These are phyloP conservation scores for Misgurnus anguillicaudatus DNA, from an alignment of 2,113 vertebrate species.

Conservation along the genomic window DNA sequence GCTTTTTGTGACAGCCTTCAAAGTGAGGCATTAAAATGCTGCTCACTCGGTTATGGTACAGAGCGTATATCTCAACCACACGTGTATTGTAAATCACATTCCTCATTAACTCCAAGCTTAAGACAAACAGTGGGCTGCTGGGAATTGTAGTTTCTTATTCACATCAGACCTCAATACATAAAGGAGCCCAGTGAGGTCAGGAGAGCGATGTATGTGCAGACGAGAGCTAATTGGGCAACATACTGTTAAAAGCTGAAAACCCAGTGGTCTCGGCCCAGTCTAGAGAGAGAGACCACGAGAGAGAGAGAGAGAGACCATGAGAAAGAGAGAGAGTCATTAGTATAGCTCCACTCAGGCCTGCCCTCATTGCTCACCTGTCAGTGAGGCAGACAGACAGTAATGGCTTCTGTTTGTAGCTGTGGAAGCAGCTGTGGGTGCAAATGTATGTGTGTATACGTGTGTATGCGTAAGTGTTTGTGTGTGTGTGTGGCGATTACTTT, in stretches of 20 bases:
- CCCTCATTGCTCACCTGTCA: constrained; percentile 41
- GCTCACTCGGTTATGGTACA: neutral
- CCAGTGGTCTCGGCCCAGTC: neutral
- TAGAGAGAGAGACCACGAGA: constrained; percentile 10
- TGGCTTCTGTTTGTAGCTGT: constrained; percentile 37
- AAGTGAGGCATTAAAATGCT: neutral
- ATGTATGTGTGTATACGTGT: constrained; percentile 29
- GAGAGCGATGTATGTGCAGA: constrained; percentile 24
- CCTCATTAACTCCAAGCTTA: constrained; percentile 41
- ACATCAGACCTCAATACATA: neutral
- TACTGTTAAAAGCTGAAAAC: constrained; percentile 40
- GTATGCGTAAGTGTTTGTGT: constrained; percentile 25
- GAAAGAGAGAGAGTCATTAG: constrained; percentile 34
- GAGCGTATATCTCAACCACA: constrained; percentile 5
- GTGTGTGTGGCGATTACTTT: constrained; percentile 9
- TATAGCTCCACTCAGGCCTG: constrained; percentile 38
- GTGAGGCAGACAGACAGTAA: constrained; percentile 49
- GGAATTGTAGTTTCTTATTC: constrained; percentile 27
- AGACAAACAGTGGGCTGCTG: constrained; percentile 37
- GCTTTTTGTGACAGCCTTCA: neutral
- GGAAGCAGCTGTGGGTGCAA: constrained; percentile 33
- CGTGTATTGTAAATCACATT: constrained; percentile 35
- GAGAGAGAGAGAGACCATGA: constrained; percentile 22
- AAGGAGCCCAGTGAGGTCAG: constrained; percentile 38
- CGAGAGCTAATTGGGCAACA: constrained; percentile 43